Base-by-base conservation (phyloP, 2,888 invertebrate genomes). In the Mylabris sibirica region DNA sequence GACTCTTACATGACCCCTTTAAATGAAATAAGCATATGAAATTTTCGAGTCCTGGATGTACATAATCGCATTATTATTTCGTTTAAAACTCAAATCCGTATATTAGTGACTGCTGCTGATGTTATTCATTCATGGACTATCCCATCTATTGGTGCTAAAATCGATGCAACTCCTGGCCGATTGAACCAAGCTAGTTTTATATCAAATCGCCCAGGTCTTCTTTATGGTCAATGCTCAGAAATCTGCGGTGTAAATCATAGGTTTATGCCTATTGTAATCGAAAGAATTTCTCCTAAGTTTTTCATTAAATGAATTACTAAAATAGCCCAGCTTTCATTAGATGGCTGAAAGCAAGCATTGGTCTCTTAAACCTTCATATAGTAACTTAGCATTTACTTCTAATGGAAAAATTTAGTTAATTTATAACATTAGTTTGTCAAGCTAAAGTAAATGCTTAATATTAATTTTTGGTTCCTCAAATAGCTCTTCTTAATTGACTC, bases 211-310 rank as follows among this genome's bases (percentile, higher is more conserved):
- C 87, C 90, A 0, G 91, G 92, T 59, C 77, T 92, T 81, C 91
- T 88, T 84, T 93, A 85, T 84, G 92, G 92, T 0, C 92, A 93
- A 89, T 93, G 93, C 82, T 93, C 92, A 76, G 92, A 93, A 89
- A 93, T 93, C 87, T 93, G 93, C 86, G 93, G 93, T 26, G 89
- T 90, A 65, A 93, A 93, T 82, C 92, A 93, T 83, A 91, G 91
- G 69, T 93, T 93, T 88, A 93, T 93, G 86, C 93, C 92, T 38
- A 92, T 93, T 88, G 87, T 88, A 69, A 83, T 90, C 78, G 90
- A 91, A 89, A 87, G 87, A 79, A 86, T 88, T 64, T 84, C 85
- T 26, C 26, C 86, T 77, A 86, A 86, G 79, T 85, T 81, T 75
- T 89, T 90, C 81, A 87, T 89, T 85, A 87, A 87, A 81, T 89